Base-by-base conservation (phyloP, 2,888 invertebrate species). In the Ophion ventricosus region DNA sequence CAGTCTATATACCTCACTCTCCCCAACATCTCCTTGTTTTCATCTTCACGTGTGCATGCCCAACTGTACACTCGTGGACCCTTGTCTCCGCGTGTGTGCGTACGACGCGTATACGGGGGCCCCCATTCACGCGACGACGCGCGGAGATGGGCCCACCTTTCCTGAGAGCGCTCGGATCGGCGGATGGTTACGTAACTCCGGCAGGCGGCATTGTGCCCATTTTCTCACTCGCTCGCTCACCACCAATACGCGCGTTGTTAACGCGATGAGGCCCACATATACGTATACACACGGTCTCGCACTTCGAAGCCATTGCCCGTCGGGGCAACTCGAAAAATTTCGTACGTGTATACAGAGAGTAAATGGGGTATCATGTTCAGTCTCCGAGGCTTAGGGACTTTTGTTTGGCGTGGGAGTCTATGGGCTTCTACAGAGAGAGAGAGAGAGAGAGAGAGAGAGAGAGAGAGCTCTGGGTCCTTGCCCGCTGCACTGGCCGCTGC, bases 341-440 rank as follows among this genome's bases (percentile, higher is more conserved):
- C 91, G 91, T 92, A 91, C 90, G 90, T 90, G 89, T 90, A 49
- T 49, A 1, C 11, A 90, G 89, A 88, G 90, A 88, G 91, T 93
- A 93, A 92, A 93, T 92, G 91, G 92, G 92, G 91, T 92, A 93
- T 93, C 93, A 92, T 92, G 93, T 93, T 93, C 92, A 92, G 91
- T 84, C 80, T 83, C 92, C 91, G 91, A 92, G 92, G 92, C 92
- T 93, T 92, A 93, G 91, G 91, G 92, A 93, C 93, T 93, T 93
- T 93, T 93, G 93, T 93, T 92, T 91, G 93, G 92, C 93, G 93
- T 92, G 93, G 93, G 93, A 93, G 93, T 92, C 91, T 92, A 59
- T 59, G 63, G 35, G 35, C 64, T 63, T 49, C 61, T 61, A 72
- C n/a, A n/a, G n/a, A n/a, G n/a, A n/a, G n/a, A n/a, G n/a, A n/a